These are phyloP conservation scores for Onchidella celtica DNA, from an alignment of 2,888 invertebrate species.

Conservation along the genomic window DNA sequence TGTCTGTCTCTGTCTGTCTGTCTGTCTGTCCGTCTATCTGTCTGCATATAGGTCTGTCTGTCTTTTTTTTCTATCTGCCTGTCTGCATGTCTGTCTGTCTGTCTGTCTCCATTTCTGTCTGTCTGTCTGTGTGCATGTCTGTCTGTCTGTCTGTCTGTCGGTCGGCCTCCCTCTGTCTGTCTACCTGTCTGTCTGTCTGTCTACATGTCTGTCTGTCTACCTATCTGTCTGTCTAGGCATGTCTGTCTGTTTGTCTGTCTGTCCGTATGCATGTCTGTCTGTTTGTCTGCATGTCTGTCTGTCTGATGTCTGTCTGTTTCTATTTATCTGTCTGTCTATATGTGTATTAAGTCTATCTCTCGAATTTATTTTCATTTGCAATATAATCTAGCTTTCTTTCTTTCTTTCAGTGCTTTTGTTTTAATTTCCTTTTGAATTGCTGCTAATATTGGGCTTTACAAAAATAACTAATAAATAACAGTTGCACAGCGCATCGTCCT, in stretches of 20 bases:
- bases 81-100: conserved; percentile 25
- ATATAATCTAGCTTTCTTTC: neutral
- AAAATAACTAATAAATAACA: no score
- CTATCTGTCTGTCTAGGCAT: neutral
- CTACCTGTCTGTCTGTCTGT: conserved; percentile 23
- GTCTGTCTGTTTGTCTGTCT: conserved; percentile 8
- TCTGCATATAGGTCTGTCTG: conserved; percentile 1
- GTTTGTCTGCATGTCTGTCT: neutral
- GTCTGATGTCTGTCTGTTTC: neutral
- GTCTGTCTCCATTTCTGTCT: conserved; percentile 4
- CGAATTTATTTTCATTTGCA: no score
- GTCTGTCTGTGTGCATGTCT: neutral
- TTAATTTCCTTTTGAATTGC: neutral
- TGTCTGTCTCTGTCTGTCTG: neutral
- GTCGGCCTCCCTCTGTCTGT: neutral
- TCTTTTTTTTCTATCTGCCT: conserved; percentile 5
- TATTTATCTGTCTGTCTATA: neutral
- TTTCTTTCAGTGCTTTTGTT: neutral
- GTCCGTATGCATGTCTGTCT: neutral
- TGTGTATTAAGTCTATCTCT: neutral
- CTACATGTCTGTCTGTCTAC: conserved; percentile 10
- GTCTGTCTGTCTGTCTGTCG: neutral
- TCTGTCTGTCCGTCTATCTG: no score
- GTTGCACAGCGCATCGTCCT: no score
- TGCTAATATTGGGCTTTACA: no score